phyloP scores from a whole-genome alignment of 2,888 invertebrate genomes.

The Strigamia maritima region DNA sequence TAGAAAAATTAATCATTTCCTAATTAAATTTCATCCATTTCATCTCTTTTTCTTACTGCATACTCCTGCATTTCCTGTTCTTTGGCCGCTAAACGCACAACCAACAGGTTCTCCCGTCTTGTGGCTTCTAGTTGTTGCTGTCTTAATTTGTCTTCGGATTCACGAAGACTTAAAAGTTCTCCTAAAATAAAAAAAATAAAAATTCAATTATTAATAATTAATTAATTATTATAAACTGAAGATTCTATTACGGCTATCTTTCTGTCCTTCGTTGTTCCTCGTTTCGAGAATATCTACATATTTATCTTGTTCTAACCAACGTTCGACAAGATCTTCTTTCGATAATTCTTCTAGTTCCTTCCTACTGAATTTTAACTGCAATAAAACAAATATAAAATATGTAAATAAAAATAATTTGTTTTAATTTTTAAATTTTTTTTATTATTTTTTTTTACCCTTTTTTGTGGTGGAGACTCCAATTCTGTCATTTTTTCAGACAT shows the following conservation, averaged over 20 bases:
- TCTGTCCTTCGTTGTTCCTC: conserved; percentile 55
- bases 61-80: conserved; percentile 96
- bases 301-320: conserved; percentile 72
- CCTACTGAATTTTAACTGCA: conserved; percentile 37
- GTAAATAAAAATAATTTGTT: not conserved
- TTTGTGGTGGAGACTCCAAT: not conserved
- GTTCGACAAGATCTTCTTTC: conserved; percentile 62
- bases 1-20: not conserved
- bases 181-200: too few species aligned
- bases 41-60: conserved; percentile 76
- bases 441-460: not conserved
- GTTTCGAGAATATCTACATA: conserved; percentile 73
- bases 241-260: conserved; percentile 43
- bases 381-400: not conserved
- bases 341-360: conserved; percentile 39
- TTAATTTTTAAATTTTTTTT: not conserved
- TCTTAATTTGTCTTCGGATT: conserved; percentile 74
- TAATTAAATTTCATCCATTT: too few species aligned
- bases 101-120: conserved; percentile 85
- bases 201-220: too few species aligned
- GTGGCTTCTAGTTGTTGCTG: conserved; percentile 81
- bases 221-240: not conserved
- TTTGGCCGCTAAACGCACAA: conserved; percentile 86
- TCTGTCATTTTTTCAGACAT: not conserved
- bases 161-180: conserved; percentile 68